phyloP scores from a whole-genome alignment of 2,888 invertebrate genomes.

The Sympetrum striolatum region DNA sequence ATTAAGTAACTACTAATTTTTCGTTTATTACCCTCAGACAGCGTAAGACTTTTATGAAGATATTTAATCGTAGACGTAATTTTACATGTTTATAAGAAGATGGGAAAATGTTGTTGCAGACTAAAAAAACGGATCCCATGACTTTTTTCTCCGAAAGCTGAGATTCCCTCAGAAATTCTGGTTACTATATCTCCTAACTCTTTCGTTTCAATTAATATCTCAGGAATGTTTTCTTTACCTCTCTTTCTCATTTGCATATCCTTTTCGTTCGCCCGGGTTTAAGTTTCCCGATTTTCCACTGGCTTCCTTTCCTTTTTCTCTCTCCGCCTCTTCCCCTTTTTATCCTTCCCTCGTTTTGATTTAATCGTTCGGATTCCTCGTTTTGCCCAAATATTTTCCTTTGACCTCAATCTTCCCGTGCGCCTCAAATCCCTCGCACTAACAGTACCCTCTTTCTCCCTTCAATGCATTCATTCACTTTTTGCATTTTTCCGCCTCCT shows the following conservation, averaged over 20 bases:
- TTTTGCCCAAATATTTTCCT: slow-evolving; percentile 16
- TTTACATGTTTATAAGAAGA: no score
- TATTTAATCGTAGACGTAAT: no score
- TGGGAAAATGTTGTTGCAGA: no score
- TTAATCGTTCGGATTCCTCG: not conserved
- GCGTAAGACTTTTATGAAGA: no score
- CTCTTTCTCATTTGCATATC: not conserved
- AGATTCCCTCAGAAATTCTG: not conserved
- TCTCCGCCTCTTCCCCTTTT: not conserved
- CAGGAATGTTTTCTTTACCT: not conserved
- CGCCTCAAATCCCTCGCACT: not conserved
- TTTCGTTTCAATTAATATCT: not conserved
- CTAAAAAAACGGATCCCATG: not conserved
- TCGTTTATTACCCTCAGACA: no score
- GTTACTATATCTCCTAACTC: not conserved
- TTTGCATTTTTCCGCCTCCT: not conserved
- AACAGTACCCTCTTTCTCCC: not conserved
- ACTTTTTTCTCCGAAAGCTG: not conserved
- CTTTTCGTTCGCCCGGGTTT: not conserved
- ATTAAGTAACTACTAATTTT: no score
- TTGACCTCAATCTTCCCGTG: not conserved
- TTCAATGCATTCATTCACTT: not conserved
- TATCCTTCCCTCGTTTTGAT: not conserved
- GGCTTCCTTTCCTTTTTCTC: not conserved
- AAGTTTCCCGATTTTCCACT: not conserved